Conservation (phyloP, 2,797 vertebrate species). For the Phrynocephalus vlangalii region DNA sequence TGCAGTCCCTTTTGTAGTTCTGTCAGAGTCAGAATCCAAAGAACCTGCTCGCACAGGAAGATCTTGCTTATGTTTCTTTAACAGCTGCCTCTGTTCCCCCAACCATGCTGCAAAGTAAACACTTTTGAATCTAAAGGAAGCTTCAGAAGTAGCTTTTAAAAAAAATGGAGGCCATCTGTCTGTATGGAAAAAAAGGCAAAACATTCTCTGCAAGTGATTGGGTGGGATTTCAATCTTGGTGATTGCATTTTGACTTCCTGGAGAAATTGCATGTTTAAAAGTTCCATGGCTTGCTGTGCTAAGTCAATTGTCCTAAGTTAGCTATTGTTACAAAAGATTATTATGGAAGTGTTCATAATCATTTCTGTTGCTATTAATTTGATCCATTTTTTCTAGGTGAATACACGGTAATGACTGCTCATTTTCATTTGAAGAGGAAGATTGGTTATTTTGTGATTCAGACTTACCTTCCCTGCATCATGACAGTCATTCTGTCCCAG, state of each 20-base stretch:
- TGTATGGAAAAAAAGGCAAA: background rate
- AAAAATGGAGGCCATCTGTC: background rate
- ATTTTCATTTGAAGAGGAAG: conserved; percentile 99
- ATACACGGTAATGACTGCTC: conserved; percentile 99
- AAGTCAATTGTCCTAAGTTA: background rate
- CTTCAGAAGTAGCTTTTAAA: background rate
- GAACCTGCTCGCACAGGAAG: background rate
- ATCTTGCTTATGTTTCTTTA: background rate
- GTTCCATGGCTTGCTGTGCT: background rate
- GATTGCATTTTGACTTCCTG: background rate
- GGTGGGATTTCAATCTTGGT: background rate
- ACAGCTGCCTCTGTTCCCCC: background rate
- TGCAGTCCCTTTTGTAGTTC: background rate
- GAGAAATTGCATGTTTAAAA: background rate
- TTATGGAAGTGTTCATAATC: conserved; percentile 13
- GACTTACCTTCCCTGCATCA: conserved; percentile 98
- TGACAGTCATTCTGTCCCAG: conserved; percentile 99
- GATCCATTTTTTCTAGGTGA: conserved; percentile 84
- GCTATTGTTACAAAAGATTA: background rate
- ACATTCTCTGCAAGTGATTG: background rate
- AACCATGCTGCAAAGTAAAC: background rate
- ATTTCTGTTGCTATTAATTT: conserved; percentile 33
- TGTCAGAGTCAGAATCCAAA: background rate
- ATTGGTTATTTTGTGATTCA: conserved; percentile 99
- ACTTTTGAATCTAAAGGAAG: background rate